Evolutionary conservation across 2,888 invertebrate species (phyloP).

Genomic region (Cryptus armator): DNA sequence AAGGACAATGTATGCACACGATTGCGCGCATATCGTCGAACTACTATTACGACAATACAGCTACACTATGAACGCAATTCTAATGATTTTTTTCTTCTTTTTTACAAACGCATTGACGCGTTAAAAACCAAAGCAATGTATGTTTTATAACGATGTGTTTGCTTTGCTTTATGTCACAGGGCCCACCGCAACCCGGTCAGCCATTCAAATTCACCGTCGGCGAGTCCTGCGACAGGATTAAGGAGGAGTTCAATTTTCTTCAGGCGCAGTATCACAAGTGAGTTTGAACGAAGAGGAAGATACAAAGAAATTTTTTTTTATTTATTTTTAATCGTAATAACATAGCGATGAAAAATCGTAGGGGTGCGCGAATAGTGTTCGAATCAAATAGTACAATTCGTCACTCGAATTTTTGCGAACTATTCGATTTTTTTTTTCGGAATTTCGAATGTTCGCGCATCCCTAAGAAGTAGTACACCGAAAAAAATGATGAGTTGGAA

Average conservation of each 20-base stretch:
- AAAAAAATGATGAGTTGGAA: not conserved
- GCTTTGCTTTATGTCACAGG: constrained; percentile 85
- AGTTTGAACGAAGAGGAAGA: constrained; percentile 84
- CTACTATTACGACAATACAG: constrained; percentile 9
- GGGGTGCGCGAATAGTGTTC: too few species aligned
- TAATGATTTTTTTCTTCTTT: not conserved
- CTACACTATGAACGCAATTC: not conserved
- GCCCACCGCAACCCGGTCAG: constrained; percentile 95
- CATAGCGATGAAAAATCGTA: not conserved
- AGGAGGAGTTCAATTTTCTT: constrained; percentile 97
- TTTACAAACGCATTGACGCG: not conserved
- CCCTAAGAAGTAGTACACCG: not conserved
- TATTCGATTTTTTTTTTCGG: too few species aligned
- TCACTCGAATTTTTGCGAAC: too few species aligned
- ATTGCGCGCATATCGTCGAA: constrained; percentile 31
- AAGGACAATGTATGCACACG: constrained; percentile 26
- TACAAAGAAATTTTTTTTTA: not conserved
- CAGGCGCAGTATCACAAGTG: constrained; percentile 98
- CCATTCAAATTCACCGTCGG: constrained; percentile 97
- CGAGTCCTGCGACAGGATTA: constrained; percentile 97
- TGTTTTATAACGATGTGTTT: not conserved
- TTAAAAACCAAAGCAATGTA: not conserved
- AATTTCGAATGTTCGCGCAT: too few species aligned
- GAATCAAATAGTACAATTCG: too few species aligned
- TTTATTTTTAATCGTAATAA: not conserved